phyloP scores from a whole-genome alignment of 2,113 vertebrate genomes.

The Dicerorhinus sumatrensis region DNA sequence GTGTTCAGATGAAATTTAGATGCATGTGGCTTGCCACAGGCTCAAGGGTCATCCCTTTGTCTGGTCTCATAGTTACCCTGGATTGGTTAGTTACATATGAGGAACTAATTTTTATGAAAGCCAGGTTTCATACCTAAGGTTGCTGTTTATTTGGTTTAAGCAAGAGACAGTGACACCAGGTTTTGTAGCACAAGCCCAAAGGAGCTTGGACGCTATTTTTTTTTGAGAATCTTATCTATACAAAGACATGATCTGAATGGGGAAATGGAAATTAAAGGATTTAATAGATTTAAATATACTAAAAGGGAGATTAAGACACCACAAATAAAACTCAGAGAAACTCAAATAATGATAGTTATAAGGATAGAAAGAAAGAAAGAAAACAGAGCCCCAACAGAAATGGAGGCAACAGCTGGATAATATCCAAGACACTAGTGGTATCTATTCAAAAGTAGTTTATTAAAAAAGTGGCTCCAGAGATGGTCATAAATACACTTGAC shows the following conservation, averaged over 20 bases:
- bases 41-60: background rate
- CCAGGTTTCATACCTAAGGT: background rate
- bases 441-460: background rate
- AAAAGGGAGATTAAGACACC: background rate
- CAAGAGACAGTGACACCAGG: background rate
- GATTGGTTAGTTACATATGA: background rate
- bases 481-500: background rate
- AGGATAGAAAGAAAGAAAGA: background rate
- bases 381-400: background rate
- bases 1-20: background rate
- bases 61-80: background rate
- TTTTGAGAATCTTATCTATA: background rate
- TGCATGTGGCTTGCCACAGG: background rate
- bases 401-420: background rate
- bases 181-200: background rate
- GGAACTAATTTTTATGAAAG: background rate
- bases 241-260: background rate
- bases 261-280: background rate
- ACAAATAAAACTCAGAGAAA: background rate
- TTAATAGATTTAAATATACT: background rate
- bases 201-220: background rate
- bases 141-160: background rate
- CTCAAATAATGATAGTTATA: background rate
- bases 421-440: too few relatives aligned
- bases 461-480: background rate